Conservation (phyloP, 2,113 vertebrate species). For the Leucopsar rothschildi region DNA sequence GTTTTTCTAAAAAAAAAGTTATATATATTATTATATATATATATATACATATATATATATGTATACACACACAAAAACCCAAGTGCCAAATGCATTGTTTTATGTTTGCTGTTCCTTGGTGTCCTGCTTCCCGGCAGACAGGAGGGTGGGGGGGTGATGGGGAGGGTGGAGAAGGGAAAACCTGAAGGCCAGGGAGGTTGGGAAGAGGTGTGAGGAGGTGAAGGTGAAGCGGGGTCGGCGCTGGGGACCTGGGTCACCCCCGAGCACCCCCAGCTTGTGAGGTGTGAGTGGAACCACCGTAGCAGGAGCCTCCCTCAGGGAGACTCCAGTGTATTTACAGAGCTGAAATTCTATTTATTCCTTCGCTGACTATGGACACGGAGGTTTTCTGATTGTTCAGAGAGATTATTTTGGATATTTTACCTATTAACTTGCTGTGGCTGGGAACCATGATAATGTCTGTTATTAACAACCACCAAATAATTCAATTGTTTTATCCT, state of each 20-base stretch:
- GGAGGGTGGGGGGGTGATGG: neutral
- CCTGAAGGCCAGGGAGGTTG: slow-evolving; percentile 26
- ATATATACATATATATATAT: neutral
- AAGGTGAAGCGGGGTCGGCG: neutral
- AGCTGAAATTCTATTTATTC: slow-evolving; percentile 90
- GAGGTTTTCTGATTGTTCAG: slow-evolving; percentile 82
- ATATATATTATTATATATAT: neutral
- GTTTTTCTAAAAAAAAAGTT: neutral
- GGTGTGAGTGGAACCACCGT: slow-evolving; percentile 37
- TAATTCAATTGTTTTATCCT: slow-evolving; percentile 43
- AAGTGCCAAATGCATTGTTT: slow-evolving; percentile 43
- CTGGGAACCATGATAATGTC: slow-evolving; percentile 92
- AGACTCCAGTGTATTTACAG: slow-evolving; percentile 71
- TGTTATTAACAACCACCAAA: slow-evolving; percentile 73
- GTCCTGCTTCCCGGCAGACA: slow-evolving; percentile 9
- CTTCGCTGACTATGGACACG: slow-evolving; percentile 77
- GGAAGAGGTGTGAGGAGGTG: slow-evolving; percentile 53
- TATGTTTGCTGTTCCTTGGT: neutral
- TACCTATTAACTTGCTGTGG: slow-evolving; percentile 93
- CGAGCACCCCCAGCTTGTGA: neutral
- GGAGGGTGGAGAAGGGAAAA: neutral
- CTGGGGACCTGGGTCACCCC: neutral
- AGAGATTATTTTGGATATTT: slow-evolving; percentile 93
- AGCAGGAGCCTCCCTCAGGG: slow-evolving; percentile 55
- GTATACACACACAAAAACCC: neutral